Evolutionary conservation across 2,888 invertebrate genomes (phyloP).

Genomic region (Euplagia quadripunctaria): DNA sequence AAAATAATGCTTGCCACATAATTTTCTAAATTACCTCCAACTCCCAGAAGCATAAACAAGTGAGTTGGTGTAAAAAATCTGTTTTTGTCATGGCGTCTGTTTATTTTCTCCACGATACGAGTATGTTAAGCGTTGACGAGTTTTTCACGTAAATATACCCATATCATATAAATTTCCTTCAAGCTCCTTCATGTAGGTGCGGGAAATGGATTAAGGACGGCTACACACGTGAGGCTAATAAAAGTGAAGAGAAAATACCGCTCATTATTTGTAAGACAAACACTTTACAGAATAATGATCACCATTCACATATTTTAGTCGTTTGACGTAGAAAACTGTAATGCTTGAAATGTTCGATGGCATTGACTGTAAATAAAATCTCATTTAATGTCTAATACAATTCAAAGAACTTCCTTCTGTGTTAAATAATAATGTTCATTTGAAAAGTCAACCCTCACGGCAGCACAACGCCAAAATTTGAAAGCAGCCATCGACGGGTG

Average conservation of each 20-base stretch:
- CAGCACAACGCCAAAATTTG: too few relatives aligned
- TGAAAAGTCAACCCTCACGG: too few relatives aligned
- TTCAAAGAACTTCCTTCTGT: too few relatives aligned
- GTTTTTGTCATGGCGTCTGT: slow-evolving; percentile 7
- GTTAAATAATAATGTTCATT: too few relatives aligned
- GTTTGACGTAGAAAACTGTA: too few relatives aligned
- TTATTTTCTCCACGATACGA: slow-evolving; percentile 8
- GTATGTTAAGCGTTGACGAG: slow-evolving; percentile 49
- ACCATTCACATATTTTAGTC: not conserved
- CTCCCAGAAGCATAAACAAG: not conserved
- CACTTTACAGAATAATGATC: not conserved
- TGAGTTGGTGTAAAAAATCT: slow-evolving; percentile 7
- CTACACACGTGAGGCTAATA: not conserved
- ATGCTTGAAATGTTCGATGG: too few relatives aligned
- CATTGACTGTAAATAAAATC: too few relatives aligned
- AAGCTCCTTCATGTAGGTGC: slow-evolving; percentile 28
- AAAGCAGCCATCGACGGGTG: too few relatives aligned
- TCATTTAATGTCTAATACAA: too few relatives aligned
- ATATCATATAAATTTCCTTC: slow-evolving; percentile 48
- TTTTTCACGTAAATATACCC: slow-evolving; percentile 49
- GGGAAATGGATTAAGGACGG: not conserved
- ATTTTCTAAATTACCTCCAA: not conserved
- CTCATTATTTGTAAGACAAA: not conserved
- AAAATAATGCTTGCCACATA: not conserved
- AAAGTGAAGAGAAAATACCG: not conserved